Evolutionary conservation across 2,888 invertebrate species (phyloP), one percentile per base, ranked within the genome.

Genomic region (Melolontha melolontha): DNA sequence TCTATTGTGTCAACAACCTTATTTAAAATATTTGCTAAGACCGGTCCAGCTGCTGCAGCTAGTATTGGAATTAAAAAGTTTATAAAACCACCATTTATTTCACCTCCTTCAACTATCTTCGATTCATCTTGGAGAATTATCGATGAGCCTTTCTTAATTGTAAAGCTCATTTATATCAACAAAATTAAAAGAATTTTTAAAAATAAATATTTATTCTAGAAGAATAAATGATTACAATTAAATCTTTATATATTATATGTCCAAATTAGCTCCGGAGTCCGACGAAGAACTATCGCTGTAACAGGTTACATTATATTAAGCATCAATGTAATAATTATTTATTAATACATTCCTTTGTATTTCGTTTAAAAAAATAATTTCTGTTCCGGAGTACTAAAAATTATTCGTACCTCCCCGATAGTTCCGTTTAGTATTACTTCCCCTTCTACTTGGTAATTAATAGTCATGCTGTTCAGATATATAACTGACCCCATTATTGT

Each of bases 291-390:
- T 29, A 47, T 47, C 47, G 47, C 47, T 47, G 47, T 47, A 47
- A 47, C 47, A 47, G 47, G 47, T 47, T 47, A 47, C 47, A 47
- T 47, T 47, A 47, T 47, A 47, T 47, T n/a, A n/a, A n/a, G n/a
- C n/a, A n/a, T n/a, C n/a, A n/a, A n/a, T n/a, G n/a, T n/a, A n/a
- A n/a, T n/a, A 47, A 47, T 47, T 47, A 47, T 47, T 47, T 47
- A 47, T 47, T 47, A 47, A 47, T 47, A 47, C 47, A 47, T 47
- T 11, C 47, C 47, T 47, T 47, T 1, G 1, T 47, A 47, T 47
- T 47, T 47, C 47, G 47, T n/a, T 47, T n/a, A 47, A n/a, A 47
- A 47, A 47, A 47, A 47, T 47, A 1, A n/a, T 47, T 47, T 47
- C 4, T 47, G 11, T 47, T 47, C 47, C 4, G 4, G 8, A 5